These are phyloP conservation scores for Polietes domitor DNA, from an alignment of 2,888 invertebrate genomes.

Conservation along the genomic window DNA sequence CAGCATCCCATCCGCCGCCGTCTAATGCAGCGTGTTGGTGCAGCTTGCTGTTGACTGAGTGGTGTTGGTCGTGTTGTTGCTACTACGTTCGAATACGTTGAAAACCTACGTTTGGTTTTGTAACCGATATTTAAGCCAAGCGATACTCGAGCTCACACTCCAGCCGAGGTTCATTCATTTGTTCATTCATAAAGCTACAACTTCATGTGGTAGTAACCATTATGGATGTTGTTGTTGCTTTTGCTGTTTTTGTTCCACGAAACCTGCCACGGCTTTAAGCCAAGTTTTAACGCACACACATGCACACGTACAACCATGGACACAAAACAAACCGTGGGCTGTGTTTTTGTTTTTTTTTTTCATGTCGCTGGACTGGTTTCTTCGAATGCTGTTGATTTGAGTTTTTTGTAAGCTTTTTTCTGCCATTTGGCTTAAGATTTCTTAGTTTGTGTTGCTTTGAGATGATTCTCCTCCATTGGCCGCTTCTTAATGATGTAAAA, in stretches of 20 bases:
- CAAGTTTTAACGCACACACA: constrained; percentile 2
- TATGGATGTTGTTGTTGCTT: constrained; percentile 19
- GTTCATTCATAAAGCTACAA: constrained; percentile 63
- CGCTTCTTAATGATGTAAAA: constrained; percentile 33
- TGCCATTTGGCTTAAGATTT: constrained; percentile 6
- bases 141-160: background rate
- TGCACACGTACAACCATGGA: background rate
- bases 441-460: background rate
- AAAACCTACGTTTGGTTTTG: constrained; percentile 55
- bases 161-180: constrained; percentile 53
- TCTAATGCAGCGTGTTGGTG: background rate
- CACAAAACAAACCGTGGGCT: constrained; percentile 56
- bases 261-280: constrained; percentile 58
- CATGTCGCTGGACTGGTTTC: constrained; percentile 57
- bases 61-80: background rate
- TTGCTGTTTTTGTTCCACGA: constrained; percentile 28
- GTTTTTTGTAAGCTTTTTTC: constrained; percentile 16
- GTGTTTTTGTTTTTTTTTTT: constrained; percentile 32
- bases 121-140: constrained; percentile 56
- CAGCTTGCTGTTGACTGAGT: background rate
- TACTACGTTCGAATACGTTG: background rate
- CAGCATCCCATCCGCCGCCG: constrained; percentile 2
- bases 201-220: constrained; percentile 36
- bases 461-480: constrained; percentile 16
- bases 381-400: constrained; percentile 37